Conservation (phyloP, 2,113 vertebrate species). For the Ornithorhynchus anatinus region DNA sequence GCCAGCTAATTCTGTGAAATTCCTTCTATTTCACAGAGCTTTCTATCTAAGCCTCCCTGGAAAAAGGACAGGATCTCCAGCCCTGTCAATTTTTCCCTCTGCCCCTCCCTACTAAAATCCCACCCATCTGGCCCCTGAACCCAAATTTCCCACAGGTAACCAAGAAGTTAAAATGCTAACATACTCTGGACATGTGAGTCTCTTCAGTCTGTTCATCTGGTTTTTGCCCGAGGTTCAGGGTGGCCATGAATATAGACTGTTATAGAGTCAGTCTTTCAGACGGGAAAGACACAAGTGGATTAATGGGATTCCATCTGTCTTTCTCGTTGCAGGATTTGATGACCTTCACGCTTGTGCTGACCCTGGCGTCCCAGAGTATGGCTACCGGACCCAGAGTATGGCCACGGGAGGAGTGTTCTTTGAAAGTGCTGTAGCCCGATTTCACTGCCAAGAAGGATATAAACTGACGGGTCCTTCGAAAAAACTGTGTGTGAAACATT, state of each 20-base stretch:
- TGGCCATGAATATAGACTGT: fast-evolving
- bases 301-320: slow-evolving; percentile 18
- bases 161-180: no score
- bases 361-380: slow-evolving; percentile 78
- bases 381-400: slow-evolving; percentile 76
- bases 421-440: slow-evolving; percentile 76
- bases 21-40: no score
- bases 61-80: no score
- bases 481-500: slow-evolving; percentile 75
- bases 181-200: no score
- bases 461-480: slow-evolving; percentile 80
- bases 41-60: no score
- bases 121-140: no score
- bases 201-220: fast-evolving
- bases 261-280: background rate
- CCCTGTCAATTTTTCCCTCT: no score
- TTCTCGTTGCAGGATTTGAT: slow-evolving; percentile 67
- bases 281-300: background rate
- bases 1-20: no score
- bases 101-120: no score
- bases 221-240: background rate
- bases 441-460: slow-evolving; percentile 82
- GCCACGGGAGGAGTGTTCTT: slow-evolving; percentile 77
- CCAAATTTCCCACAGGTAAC: no score
- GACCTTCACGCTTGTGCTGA: slow-evolving; percentile 75